Percentiles rank a stretch among this genome's conserved stretches.
Evolutionary conservation across 2,797 vertebrate genomes (phyloP).

Genomic region (Phrynocephalus vlangalii): DNA sequence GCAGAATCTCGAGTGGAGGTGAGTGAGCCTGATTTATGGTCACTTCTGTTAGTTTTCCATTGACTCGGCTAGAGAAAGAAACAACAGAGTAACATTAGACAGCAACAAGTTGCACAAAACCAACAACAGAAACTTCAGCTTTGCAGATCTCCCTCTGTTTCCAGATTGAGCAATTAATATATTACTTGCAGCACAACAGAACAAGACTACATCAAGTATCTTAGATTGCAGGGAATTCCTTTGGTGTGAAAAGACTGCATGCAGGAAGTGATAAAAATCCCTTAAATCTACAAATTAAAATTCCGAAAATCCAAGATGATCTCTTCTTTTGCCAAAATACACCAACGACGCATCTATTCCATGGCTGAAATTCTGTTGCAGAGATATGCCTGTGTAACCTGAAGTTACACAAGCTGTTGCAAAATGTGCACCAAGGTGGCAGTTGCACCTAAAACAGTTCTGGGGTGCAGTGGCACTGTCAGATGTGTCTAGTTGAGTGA

Average conservation of each 20-base stretch:
- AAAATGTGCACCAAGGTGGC: too few species aligned
- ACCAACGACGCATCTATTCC: too few species aligned
- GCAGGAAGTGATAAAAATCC: not conserved
- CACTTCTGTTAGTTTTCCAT: constrained; percentile 94
- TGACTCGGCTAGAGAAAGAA: constrained; percentile 81
- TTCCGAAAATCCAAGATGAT: too few species aligned
- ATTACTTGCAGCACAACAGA: not conserved
- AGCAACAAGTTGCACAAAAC: not conserved
- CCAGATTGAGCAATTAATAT: not conserved
- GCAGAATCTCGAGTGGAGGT: constrained; percentile 93
- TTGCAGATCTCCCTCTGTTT: not conserved
- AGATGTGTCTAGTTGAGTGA: too few species aligned
- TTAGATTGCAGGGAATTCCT: not conserved
- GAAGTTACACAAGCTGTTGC: too few species aligned
- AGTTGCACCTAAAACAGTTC: too few species aligned
- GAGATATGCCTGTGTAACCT: too few species aligned
- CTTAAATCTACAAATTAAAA: not conserved
- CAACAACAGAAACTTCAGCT: constrained; percentile 1
- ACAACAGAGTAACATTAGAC: constrained; percentile 23
- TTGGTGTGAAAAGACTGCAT: not conserved
- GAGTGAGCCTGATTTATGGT: constrained; percentile 92
- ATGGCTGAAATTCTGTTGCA: too few species aligned
- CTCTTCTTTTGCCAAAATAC: too few species aligned
- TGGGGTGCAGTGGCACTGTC: too few species aligned
- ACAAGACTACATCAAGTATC: not conserved